A percentile compares a stretch with the other conserved stretches of the same genome.
These are phyloP conservation scores for Nebria brevicollis DNA, from an alignment of 2,888 invertebrate species.

Conservation along the genomic window DNA sequence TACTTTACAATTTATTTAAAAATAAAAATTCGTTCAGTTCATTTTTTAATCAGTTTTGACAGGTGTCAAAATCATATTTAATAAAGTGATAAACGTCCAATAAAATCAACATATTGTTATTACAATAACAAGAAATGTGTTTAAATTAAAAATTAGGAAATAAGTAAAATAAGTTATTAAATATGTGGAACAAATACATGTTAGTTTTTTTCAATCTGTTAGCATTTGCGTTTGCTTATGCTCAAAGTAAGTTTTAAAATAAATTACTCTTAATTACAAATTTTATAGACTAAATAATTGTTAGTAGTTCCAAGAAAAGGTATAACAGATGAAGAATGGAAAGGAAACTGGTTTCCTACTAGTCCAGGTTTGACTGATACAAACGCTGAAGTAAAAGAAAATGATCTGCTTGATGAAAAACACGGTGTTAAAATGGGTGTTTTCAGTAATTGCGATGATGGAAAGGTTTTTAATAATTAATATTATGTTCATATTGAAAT, in stretches of 20 bases:
- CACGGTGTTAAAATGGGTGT: constrained; percentile 69
- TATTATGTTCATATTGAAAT: constrained; percentile 25
- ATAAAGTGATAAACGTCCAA: neutral
- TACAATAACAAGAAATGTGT: neutral
- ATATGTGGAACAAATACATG: neutral
- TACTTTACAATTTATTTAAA: neutral
- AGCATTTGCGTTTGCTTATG: neutral
- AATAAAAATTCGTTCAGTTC: neutral
- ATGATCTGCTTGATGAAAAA: constrained; percentile 52
- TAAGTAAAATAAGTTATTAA: neutral
- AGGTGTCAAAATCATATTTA: constrained; percentile 5
- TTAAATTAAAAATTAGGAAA: neutral
- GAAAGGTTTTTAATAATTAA: constrained; percentile 63
- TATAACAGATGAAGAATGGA: constrained; percentile 53
- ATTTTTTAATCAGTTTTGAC: neutral
- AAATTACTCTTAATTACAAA: neutral
- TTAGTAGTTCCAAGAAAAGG: constrained; percentile 9
- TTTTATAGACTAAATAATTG: neutral
- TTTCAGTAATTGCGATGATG: constrained; percentile 72
- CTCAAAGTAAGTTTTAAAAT: neutral
- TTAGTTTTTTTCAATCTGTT: neutral
- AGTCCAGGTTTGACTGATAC: constrained; percentile 53
- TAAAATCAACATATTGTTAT: neutral
- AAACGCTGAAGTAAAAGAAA: constrained; percentile 52
- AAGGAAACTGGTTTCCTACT: constrained; percentile 62